These are phyloP conservation scores for Sapayoa aenigma DNA, from an alignment of 2,113 vertebrate species.

Conservation along the genomic window DNA sequence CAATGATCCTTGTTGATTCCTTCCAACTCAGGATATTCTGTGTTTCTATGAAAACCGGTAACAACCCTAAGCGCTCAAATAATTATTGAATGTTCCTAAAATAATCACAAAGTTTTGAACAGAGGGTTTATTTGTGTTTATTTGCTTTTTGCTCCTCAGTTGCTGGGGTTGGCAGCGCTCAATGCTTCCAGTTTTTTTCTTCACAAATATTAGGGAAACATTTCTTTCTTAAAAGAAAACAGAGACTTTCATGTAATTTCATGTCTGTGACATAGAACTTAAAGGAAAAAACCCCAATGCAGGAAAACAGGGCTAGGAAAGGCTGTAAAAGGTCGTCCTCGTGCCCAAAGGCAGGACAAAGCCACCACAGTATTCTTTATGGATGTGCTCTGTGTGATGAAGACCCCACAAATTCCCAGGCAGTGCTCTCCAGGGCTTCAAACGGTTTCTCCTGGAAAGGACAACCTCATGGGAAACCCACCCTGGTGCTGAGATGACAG, in stretches of 20 bases:
- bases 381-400: not conserved
- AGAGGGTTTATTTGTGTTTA: not conserved
- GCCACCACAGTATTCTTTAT: not conserved
- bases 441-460: not conserved
- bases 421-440: not conserved
- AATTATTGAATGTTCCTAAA: not conserved
- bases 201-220: not conserved
- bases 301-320: not conserved
- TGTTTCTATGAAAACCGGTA: not conserved
- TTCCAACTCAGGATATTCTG: not conserved
- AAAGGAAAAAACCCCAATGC: not conserved
- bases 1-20: fast-evolving
- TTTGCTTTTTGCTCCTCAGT: not conserved
- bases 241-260: not conserved
- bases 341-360: not conserved
- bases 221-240: conserved; percentile 27
- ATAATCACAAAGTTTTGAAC: not conserved
- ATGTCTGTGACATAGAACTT: not conserved
- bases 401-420: not conserved
- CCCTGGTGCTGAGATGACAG: not conserved
- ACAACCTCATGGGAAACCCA: fast-evolving
- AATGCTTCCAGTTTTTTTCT: not conserved
- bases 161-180: not conserved
- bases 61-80: not conserved
- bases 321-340: not conserved